Conservation (phyloP, 2,113 vertebrate species). For the Brienomyrus brachyistius region DNA sequence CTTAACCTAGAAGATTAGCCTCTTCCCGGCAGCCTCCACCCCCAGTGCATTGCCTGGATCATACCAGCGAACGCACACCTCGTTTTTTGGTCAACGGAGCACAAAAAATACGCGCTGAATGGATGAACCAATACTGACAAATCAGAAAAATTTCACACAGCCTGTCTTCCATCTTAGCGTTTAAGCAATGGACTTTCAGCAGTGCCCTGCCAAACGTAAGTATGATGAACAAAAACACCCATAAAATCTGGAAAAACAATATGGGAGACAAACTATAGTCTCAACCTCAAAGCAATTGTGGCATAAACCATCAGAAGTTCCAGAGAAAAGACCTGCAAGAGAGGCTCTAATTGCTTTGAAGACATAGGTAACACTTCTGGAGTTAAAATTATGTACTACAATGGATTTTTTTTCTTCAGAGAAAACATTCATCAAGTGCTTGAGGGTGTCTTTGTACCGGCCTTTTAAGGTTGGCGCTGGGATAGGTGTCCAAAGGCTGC, state of each 20-base stretch:
- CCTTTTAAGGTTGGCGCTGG: not conserved
- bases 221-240: not conserved
- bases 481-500: not conserved
- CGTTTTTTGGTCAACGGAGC: not conserved
- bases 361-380: not conserved
- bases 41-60: conserved; percentile 3
- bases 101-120: not conserved
- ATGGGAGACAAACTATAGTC: not conserved
- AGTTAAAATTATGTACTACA: not conserved
- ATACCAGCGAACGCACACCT: conserved; percentile 26
- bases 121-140: not conserved
- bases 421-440: not conserved
- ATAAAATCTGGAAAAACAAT: not conserved
- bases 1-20: conserved; percentile 31
- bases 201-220: not conserved
- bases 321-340: not conserved
- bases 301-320: not conserved
- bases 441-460: not conserved
- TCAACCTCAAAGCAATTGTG: not conserved
- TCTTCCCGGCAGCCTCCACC: conserved; percentile 30
- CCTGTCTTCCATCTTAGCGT: not conserved
- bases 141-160: not conserved
- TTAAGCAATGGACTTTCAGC: not conserved
- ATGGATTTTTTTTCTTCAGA: not conserved
- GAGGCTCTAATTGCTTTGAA: not conserved